phyloP scores from a whole-genome alignment of 1,140 invertebrate genomes.

The Procambarus clarkii region DNA sequence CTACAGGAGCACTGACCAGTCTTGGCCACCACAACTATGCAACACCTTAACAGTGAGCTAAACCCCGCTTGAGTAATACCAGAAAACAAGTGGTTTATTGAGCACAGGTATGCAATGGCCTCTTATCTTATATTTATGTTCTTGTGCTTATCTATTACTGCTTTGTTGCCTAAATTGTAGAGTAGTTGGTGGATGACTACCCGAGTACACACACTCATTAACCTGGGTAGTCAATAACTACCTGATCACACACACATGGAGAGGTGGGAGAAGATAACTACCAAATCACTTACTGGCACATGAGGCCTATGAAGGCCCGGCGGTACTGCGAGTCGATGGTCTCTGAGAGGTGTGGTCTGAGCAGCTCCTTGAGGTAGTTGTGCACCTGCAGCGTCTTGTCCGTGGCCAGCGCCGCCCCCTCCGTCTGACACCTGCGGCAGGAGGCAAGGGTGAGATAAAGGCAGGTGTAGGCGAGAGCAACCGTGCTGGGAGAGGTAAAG shows the following conservation, averaged over 20 bases:
- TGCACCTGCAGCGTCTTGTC: slow-evolving; percentile 62
- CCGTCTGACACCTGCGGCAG: slow-evolving; percentile 65
- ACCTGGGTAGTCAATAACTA: background rate
- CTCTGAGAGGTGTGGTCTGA: slow-evolving; percentile 64
- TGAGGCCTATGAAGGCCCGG: slow-evolving; percentile 65
- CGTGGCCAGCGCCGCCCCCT: slow-evolving; percentile 68
- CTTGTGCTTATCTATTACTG: too few species aligned
- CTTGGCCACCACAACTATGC: too few species aligned
- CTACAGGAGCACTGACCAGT: too few species aligned
- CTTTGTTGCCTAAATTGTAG: too few species aligned
- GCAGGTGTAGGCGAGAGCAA: background rate
- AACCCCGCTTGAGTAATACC: too few species aligned
- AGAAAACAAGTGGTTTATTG: too few species aligned
- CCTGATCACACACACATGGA: background rate
- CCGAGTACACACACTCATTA: too few species aligned
- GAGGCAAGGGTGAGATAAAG: background rate
- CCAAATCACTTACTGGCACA: slow-evolving; percentile 59
- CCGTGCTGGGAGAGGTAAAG: background rate
- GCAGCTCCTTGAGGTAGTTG: slow-evolving; percentile 63
- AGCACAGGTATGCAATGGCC: too few species aligned
- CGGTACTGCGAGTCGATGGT: slow-evolving; percentile 66
- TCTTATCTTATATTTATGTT: too few species aligned
- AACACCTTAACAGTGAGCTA: too few species aligned
- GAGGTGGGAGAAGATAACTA: background rate
- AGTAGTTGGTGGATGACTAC: too few species aligned